These are phyloP conservation scores for Aphelocoma coerulescens DNA, from an alignment of 2,113 vertebrate species.

Conservation along the genomic window DNA sequence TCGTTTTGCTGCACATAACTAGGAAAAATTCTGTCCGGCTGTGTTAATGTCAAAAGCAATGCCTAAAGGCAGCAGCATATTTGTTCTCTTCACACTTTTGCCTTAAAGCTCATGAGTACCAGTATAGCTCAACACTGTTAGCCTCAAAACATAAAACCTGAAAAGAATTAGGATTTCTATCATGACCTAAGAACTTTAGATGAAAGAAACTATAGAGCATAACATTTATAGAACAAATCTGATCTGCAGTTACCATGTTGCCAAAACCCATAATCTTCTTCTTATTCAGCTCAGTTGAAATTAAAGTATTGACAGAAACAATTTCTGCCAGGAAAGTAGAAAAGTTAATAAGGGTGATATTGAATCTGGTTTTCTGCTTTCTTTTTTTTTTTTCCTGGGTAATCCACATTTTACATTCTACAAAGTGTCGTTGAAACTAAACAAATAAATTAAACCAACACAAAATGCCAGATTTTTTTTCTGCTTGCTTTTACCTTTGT, in stretches of 20 bases:
- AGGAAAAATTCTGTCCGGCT: background rate
- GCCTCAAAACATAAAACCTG: background rate
- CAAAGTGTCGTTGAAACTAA: background rate
- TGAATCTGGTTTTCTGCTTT: background rate
- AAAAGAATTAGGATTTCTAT: background rate
- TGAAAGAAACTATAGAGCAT: background rate
- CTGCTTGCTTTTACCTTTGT: background rate
- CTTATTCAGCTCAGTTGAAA: background rate
- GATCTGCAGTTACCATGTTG: background rate
- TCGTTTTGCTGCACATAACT: background rate
- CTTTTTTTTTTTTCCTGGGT: background rate
- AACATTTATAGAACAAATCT: background rate
- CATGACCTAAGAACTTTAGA: background rate
- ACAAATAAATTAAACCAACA: background rate
- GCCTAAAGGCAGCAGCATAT: background rate
- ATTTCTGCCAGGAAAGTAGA: background rate
- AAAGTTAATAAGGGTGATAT: background rate
- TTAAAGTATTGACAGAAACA: constrained; percentile 31
- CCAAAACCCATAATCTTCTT: background rate
- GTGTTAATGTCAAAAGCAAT: background rate
- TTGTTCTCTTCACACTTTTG: background rate
- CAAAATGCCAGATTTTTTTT: background rate
- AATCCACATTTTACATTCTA: background rate
- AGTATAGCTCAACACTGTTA: background rate
- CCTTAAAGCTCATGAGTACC: background rate